Conservation (phyloP, 64 coral and sea anemone species). For the Stichodactyla helianthus region DNA sequence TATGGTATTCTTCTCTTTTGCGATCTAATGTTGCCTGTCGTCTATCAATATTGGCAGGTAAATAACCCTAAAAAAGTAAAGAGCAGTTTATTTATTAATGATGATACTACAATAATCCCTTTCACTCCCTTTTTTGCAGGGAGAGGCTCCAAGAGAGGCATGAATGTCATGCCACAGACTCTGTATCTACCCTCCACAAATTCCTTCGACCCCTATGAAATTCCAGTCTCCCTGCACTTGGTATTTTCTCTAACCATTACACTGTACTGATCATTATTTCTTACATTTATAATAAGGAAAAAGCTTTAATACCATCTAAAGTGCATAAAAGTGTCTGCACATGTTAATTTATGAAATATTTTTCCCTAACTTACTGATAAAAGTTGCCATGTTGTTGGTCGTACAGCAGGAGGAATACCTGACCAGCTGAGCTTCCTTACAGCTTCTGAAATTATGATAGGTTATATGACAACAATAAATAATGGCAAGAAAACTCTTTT, state of each 20-base stretch:
- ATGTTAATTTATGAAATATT: background rate
- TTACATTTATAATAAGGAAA: no score
- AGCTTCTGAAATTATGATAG: constrained; percentile 50
- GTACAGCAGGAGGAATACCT: constrained; percentile 83
- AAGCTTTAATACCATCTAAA: no score
- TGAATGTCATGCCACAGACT: no score
- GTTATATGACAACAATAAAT: background rate
- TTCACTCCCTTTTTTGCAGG: no score
- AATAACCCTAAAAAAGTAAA: constrained; percentile 58
- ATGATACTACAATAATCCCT: no score
- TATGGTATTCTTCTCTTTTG: constrained; percentile 93
- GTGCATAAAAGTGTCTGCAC: no score
- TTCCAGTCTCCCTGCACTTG: no score
- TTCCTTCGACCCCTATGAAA: no score
- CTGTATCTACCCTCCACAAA: no score
- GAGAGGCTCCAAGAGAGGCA: no score
- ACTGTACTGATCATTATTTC: no score
- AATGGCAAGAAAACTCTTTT: background rate
- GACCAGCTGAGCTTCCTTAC: constrained; percentile 95
- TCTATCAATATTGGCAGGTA: constrained; percentile 95
- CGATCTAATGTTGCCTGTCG: constrained; percentile 87
- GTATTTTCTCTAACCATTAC: no score
- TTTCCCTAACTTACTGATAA: constrained; percentile 59
- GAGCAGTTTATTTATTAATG: background rate
- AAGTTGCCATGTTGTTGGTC: constrained; percentile 96